phyloP scores from a whole-genome alignment of 2,888 invertebrate species.

The Lumbricus terrestris region DNA sequence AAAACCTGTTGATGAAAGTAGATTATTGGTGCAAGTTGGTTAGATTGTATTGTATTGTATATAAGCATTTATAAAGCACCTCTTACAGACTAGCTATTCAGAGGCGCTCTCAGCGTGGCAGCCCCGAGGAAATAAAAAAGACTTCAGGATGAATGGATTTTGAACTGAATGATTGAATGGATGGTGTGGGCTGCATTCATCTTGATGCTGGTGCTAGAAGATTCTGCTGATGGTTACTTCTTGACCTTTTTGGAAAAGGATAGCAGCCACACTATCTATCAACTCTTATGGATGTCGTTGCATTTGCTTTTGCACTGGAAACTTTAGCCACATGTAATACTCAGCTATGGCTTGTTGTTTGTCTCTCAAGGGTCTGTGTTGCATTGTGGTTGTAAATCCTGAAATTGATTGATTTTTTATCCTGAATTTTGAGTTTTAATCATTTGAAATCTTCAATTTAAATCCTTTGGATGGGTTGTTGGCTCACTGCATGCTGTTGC shows the following conservation, averaged over 20 bases:
- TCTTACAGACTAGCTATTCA: too few species aligned
- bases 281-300: not conserved
- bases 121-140: too few species aligned
- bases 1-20: slow-evolving; percentile 3
- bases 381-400: not conserved
- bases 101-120: too few species aligned
- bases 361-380: not conserved
- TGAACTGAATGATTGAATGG: not conserved
- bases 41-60: too few species aligned
- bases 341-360: too few species aligned
- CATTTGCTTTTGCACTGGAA: not conserved
- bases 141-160: not conserved
- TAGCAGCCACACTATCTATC: not conserved
- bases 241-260: not conserved
- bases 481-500: not conserved
- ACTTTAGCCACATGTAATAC: not conserved
- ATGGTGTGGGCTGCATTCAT: not conserved
- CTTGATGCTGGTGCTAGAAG: not conserved
- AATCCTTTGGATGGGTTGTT: not conserved
- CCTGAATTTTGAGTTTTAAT: not conserved
- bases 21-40: not conserved
- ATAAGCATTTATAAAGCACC: too few species aligned
- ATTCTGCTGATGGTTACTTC: not conserved
- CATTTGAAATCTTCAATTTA: too few species aligned
- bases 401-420: too few species aligned